Conservation (phyloP, 2,888 invertebrate genomes). For the Hybos culiciformis region DNA sequence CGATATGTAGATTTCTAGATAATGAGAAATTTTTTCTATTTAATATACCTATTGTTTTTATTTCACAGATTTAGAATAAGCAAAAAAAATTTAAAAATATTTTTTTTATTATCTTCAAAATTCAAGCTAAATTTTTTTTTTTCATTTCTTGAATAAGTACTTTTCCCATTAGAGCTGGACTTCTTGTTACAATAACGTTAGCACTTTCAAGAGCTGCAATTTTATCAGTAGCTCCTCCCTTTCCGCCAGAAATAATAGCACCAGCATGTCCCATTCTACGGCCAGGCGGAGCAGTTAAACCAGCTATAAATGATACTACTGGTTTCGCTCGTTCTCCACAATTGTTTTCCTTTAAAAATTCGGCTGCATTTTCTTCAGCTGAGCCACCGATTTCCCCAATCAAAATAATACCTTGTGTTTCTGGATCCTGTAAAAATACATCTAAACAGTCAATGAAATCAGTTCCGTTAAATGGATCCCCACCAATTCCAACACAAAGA, state of each 20-base stretch:
- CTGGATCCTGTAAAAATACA: slow-evolving; percentile 79
- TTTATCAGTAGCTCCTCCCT: slow-evolving; percentile 91
- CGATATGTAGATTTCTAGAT: too few relatives aligned
- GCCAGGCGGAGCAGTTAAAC: slow-evolving; percentile 88
- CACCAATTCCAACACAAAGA: slow-evolving; percentile 90
- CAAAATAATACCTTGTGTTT: slow-evolving; percentile 85
- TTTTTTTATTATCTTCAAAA: too few relatives aligned
- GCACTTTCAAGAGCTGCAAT: slow-evolving; percentile 82
- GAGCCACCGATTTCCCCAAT: slow-evolving; percentile 96
- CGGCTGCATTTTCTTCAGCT: slow-evolving; percentile 87
- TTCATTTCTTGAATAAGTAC: neutral
- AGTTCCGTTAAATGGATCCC: slow-evolving; percentile 96
- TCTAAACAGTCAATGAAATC: slow-evolving; percentile 94
- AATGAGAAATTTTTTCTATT: too few relatives aligned
- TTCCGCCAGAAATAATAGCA: slow-evolving; percentile 92
- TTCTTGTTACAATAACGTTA: slow-evolving; percentile 78
- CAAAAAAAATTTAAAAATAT: too few relatives aligned
- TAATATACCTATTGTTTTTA: too few relatives aligned
- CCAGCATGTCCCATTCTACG: slow-evolving; percentile 96
- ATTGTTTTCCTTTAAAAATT: slow-evolving; percentile 63
- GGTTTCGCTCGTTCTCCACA: slow-evolving; percentile 73
- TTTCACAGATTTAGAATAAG: too few relatives aligned
- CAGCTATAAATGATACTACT: slow-evolving; percentile 93
- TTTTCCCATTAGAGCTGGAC: slow-evolving; percentile 79
- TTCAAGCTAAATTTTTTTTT: too few relatives aligned